These are phyloP conservation scores for Crepidodera aurea DNA, from an alignment of 2,888 invertebrate species.

Conservation along the genomic window DNA sequence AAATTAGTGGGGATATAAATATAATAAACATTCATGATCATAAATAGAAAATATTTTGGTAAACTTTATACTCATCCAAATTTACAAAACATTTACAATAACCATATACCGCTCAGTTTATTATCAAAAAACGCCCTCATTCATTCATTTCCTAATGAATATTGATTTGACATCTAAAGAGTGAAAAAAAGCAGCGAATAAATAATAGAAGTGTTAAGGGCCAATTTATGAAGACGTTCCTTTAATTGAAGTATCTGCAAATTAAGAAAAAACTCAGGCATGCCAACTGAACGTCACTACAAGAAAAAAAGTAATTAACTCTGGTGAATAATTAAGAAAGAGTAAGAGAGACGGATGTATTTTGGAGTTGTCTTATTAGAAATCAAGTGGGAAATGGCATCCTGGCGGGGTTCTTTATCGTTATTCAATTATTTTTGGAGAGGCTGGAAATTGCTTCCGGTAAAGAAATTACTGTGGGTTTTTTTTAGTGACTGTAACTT, in stretches of 20 bases:
- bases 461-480: no score
- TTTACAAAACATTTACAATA: no score
- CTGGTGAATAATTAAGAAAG: constrained; percentile 50
- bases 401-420: constrained; percentile 20
- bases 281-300: constrained; percentile 48
- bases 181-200: constrained; percentile 42
- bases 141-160: constrained; percentile 32
- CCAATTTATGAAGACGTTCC: constrained; percentile 53
- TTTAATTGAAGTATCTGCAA: constrained; percentile 54
- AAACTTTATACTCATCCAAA: no score
- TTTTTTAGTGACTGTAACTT: no score
- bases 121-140: no score
- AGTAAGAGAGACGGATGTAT: constrained; percentile 40
- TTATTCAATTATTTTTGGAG: constrained; percentile 20
- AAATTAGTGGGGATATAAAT: no score
- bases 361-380: constrained; percentile 43
- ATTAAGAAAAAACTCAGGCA: constrained; percentile 51
- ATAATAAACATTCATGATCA: no score
- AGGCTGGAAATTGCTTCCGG: neutral
- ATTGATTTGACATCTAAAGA: constrained; percentile 40
- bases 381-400: constrained; percentile 39
- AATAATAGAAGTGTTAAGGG: constrained; percentile 48
- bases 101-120: no score
- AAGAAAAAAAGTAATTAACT: constrained; percentile 54
- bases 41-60: no score